These are phyloP conservation scores for Coluber constrictor DNA, from an alignment of 2,797 vertebrate genomes.

Conservation along the genomic window DNA sequence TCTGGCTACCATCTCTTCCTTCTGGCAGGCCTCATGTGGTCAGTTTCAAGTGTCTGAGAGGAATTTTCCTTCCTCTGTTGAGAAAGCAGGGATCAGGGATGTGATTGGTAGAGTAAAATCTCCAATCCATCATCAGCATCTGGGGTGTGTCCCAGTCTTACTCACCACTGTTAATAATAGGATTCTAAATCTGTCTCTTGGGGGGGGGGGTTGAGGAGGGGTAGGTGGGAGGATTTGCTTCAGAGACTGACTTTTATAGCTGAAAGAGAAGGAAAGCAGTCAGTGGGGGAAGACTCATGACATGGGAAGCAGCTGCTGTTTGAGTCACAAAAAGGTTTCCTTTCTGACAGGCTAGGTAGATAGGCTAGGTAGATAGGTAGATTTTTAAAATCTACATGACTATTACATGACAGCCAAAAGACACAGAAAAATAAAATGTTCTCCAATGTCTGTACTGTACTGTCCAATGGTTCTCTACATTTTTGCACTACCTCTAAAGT, in stretches of 20 bases:
- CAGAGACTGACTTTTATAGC: conserved; percentile 16
- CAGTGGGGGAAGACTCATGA: not conserved
- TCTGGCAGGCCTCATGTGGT: not conserved
- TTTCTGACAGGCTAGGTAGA: not conserved
- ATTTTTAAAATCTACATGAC: not conserved
- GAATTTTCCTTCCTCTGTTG: not conserved
- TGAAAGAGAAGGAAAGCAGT: not conserved
- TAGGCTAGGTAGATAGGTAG: not conserved
- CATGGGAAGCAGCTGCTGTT: conserved; percentile 16
- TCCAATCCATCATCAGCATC: not conserved
- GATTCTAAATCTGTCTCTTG: not conserved
- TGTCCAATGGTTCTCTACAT: not conserved
- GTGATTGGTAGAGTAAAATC: not conserved
- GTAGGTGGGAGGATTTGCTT: not conserved
- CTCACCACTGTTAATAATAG: not conserved
- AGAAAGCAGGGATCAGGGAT: not conserved
- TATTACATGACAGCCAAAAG: not conserved
- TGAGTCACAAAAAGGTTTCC: conserved; percentile 11
- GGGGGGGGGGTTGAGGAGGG: not conserved
- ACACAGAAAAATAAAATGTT: not conserved
- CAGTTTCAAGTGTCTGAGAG: not conserved
- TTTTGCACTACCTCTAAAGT: not conserved
- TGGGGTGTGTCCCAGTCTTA: not conserved
- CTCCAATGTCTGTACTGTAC: not conserved
- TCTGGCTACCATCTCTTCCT: not conserved